A percentile compares a stretch with the other conserved stretches of the same genome.
These are phyloP conservation scores for Columbina picui DNA, from an alignment of 2,113 vertebrate species.

Conservation along the genomic window DNA sequence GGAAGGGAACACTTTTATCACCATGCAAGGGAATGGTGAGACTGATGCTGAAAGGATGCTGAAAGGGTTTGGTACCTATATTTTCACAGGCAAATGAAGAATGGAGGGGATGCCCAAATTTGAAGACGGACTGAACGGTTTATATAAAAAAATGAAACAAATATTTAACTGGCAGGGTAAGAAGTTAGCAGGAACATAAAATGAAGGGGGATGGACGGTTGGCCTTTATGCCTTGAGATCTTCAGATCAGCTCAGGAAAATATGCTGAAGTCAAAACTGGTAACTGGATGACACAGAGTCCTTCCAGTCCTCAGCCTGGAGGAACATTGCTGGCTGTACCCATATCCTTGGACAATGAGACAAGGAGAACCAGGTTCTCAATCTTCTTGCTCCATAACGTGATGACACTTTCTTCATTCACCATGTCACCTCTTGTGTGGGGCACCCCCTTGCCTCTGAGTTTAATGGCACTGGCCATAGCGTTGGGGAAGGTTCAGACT, in stretches of 20 bases:
- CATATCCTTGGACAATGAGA: not conserved
- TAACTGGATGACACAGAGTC: not conserved
- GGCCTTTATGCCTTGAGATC: not conserved
- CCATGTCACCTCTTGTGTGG: too few species aligned
- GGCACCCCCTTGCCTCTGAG: not conserved
- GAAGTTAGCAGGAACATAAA: not conserved
- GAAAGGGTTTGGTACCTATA: not conserved
- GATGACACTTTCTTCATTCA: not conserved
- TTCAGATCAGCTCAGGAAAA: not conserved
- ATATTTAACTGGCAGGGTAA: not conserved
- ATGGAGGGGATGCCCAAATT: not conserved
- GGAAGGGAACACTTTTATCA: not conserved
- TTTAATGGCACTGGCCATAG: not conserved
- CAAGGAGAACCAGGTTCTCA: not conserved
- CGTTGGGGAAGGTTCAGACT: not conserved
- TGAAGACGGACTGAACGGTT: not conserved
- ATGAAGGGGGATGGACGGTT: accelerated
- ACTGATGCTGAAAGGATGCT: not conserved
- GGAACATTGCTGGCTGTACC: not conserved
- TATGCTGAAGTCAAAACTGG: not conserved
- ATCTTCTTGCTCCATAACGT: not conserved
- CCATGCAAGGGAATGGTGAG: not conserved
- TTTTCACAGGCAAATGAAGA: not conserved
- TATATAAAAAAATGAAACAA: not conserved
- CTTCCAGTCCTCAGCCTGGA: not conserved